Evolutionary conservation across 2,797 vertebrate genomes (phyloP), one percentile per base, ranked within the genome.

Genomic region (Crypturellus tataupa): DNA sequence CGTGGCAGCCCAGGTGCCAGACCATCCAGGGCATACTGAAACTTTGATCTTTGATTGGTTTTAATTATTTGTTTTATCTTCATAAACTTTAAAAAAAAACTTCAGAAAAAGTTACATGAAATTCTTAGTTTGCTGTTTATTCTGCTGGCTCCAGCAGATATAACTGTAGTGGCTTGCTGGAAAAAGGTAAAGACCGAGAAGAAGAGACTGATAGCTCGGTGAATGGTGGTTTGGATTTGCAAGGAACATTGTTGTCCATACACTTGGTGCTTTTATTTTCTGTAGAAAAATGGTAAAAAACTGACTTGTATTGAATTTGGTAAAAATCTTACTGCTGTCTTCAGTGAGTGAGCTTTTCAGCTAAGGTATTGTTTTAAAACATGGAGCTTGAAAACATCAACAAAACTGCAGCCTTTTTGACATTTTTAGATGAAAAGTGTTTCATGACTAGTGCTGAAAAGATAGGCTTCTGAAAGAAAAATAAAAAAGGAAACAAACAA

Each of bases 61-160:
- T 62, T 51, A 70, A 65, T 47, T 29, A 42, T 37, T 81, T 69
- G 89, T 58, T 37, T 65, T 17, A 18, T 40, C 5, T 62, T 62
- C 58, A 69, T 65, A 91, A 82, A 10, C 64, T 69, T 49, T 37
- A 82, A n/a, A 19, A 62, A 63, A 95, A 95, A 56, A 2, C 27
- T 12, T 11, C 44, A 20, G 37, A 91, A 91, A 73, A 5, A 4
- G 58, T 49, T 87, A 27, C 13, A 46, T n/a, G 65, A 63, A 78
- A 70, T 25, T 18, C n/a, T 80, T 4, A 11, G 2, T 40, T 64
- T 80, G 63, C 24, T 27, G 1, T 75, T 62, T 27, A 27, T n/a
- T 9, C 56, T 62, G 11, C 15, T 9, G 31, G 31, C 42, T 84
- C 19, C 77, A 3, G 33, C 62, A 53, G 27, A 39, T 51, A 80